A percentile compares a stretch with the other conserved stretches of the same genome.
Conservation (phyloP, 2,888 invertebrate species). For the Cephus spinipes region DNA sequence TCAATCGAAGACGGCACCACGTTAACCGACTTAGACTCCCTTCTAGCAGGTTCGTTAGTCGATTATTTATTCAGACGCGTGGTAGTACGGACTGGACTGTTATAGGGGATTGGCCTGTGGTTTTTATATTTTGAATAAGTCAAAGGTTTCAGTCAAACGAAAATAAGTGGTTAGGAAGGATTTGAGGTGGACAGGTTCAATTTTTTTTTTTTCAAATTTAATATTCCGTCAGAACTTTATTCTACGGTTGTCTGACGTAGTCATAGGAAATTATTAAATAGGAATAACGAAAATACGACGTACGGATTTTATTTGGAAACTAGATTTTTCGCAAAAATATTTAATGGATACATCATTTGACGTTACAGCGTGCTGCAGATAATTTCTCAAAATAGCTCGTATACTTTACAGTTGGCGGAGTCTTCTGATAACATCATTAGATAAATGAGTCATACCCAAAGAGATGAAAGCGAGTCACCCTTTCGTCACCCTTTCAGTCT, state of each 20-base stretch:
- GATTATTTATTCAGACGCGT: constrained; percentile 34
- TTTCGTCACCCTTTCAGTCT: not conserved
- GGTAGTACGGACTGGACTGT: not conserved
- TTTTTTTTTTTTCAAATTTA: not conserved
- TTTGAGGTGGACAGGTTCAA: not conserved
- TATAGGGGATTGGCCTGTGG: not conserved
- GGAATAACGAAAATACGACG: not conserved
- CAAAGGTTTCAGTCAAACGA: not conserved
- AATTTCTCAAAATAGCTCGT: not conserved
- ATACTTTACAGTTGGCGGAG: not conserved
- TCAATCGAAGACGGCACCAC: not conserved
- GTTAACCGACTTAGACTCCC: not conserved
- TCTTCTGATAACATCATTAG: not conserved
- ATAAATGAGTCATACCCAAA: not conserved
- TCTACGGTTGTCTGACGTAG: not conserved
- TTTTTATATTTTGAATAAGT: not conserved
- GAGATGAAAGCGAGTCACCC: not conserved
- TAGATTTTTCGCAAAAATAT: not conserved
- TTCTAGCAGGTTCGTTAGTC: not conserved
- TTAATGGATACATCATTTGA: not conserved
- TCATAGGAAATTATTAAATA: not conserved
- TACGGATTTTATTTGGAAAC: not conserved
- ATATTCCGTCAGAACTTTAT: not conserved
- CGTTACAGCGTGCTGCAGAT: not conserved
- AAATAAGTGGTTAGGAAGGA: not conserved